Conservation (phyloP, 2,113 vertebrate genomes). For the Thomomys bottae region DNA sequence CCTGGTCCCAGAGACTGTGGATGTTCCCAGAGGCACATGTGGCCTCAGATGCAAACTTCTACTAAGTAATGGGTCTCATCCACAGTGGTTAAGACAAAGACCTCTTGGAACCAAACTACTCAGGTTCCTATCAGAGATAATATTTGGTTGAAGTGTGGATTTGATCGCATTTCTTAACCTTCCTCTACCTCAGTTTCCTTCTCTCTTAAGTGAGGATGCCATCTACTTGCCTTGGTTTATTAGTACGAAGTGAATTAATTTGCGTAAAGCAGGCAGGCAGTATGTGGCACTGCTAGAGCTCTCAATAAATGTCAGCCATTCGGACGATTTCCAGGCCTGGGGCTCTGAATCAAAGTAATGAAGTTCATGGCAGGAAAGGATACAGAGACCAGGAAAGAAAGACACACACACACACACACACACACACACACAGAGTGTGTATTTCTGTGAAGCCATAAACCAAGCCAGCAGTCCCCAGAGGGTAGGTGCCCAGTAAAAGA, state of each 20-base stretch:
- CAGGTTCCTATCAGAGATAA: not conserved
- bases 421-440: not conserved
- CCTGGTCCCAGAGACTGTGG: not conserved
- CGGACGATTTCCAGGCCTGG: not conserved
- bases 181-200: conserved; percentile 35
- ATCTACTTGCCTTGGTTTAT: not conserved
- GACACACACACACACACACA: not conserved
- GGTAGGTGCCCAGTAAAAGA: not conserved
- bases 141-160: not conserved
- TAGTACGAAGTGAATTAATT: not conserved
- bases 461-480: conserved; percentile 56
- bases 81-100: not conserved
- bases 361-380: conserved; percentile 33
- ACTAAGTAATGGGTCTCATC: not conserved
- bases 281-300: not conserved
- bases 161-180: not conserved
- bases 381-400: conserved; percentile 31
- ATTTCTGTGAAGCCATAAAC: conserved; percentile 42
- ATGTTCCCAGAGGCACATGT: not conserved
- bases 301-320: not conserved
- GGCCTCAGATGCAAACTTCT: not conserved
- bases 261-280: not conserved
- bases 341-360: conserved; percentile 36
- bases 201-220: not conserved
- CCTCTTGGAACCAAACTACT: too few species aligned